Percentiles rank a stretch among this genome's conserved stretches.
phyloP scores from a whole-genome alignment of 2,113 vertebrate genomes.

The Cyprinodon brontotheroides region DNA sequence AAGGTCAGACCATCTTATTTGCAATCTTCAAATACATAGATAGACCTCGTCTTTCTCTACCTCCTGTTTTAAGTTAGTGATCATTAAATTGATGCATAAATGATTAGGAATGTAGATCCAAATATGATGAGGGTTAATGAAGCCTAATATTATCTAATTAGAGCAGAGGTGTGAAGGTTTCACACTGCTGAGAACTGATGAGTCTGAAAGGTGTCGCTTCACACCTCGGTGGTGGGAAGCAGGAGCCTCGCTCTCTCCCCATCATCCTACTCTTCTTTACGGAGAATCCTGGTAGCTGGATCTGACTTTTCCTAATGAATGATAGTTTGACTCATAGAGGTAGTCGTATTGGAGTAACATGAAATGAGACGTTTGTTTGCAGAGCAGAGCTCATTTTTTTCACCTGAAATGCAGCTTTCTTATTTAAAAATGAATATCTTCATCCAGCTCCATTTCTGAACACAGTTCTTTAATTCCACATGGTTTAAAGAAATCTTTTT shows the following conservation, averaged over 20 bases:
- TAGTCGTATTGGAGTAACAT: background rate
- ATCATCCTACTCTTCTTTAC: background rate
- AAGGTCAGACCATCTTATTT: conserved; percentile 2
- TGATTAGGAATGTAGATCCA: conserved; percentile 28
- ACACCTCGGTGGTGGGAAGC: conserved; percentile 75
- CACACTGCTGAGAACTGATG: conserved; percentile 74
- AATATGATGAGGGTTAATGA: conserved; percentile 69
- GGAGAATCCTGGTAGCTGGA: background rate
- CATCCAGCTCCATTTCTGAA: background rate
- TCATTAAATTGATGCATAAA: background rate
- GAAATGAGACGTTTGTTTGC: background rate
- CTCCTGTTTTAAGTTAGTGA: background rate
- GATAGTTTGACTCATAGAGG: background rate
- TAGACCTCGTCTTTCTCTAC: background rate
- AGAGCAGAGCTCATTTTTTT: too few relatives aligned
- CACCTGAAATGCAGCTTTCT: background rate
- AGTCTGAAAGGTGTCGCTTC: conserved; percentile 67
- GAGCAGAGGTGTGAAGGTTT: conserved; percentile 75
- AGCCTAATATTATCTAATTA: conserved; percentile 58
- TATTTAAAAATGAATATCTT: background rate
- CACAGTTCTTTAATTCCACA: background rate
- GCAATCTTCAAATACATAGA: background rate
- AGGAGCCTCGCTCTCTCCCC: conserved; percentile 22
- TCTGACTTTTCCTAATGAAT: background rate
- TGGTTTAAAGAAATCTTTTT: background rate